Conservation (phyloP, 2,113 vertebrate genomes). For the Pachycephala philippinensis region DNA sequence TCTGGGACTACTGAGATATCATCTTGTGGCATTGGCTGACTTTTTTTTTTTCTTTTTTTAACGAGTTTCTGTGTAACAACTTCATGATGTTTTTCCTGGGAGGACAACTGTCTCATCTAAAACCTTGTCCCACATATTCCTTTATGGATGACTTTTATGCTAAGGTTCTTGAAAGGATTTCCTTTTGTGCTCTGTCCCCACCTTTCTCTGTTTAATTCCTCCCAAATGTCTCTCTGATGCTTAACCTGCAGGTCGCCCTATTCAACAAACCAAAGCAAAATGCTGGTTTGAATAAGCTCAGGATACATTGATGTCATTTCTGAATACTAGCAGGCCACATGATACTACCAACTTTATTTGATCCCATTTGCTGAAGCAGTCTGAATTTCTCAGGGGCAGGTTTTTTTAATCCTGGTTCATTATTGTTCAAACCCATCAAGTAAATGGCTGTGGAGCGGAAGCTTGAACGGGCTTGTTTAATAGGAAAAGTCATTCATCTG, state of each 20-base stretch:
- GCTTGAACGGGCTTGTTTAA: constrained; percentile 67
- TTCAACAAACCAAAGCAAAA: constrained; percentile 21
- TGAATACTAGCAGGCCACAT: background rate
- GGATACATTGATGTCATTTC: background rate
- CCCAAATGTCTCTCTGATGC: constrained; percentile 21
- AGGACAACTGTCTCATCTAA: constrained; percentile 31
- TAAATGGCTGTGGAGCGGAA: constrained; percentile 36
- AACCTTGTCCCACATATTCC: background rate
- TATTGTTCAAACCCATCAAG: constrained; percentile 53
- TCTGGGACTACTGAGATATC: constrained; percentile 46
- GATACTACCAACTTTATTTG: constrained; percentile 9
- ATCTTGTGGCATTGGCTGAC: background rate
- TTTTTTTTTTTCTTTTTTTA: background rate
- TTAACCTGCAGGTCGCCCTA: constrained; percentile 7
- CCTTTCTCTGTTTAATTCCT: constrained; percentile 14
- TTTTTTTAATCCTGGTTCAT: constrained; percentile 53
- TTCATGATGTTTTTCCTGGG: constrained; percentile 47
- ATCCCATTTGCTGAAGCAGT: background rate
- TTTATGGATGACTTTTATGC: background rate
- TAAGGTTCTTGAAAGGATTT: constrained; percentile 35
- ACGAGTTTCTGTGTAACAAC: constrained; percentile 33
- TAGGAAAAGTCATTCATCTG: constrained; percentile 49
- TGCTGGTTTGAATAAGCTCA: constrained; percentile 31
- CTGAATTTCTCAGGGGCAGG: constrained; percentile 36
- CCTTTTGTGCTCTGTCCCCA: background rate